phyloP scores from a whole-genome alignment of 2,113 vertebrate species.

The Diphyllodes magnificus region DNA sequence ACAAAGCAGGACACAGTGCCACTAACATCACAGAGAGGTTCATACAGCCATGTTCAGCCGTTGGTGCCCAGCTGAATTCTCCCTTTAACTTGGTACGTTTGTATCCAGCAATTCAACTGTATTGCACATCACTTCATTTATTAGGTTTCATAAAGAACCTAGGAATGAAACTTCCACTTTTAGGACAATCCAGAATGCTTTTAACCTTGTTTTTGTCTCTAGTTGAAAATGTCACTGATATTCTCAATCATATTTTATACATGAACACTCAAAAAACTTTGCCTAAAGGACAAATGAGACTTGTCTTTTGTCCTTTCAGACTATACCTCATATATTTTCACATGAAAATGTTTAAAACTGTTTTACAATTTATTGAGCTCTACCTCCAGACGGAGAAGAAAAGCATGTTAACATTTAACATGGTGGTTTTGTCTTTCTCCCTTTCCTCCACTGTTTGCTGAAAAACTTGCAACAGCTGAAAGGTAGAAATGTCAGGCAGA shows the following conservation, averaged over 20 bases:
- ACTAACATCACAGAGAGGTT: rapidly evolving
- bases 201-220: constrained; percentile 28
- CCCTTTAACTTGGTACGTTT: not conserved
- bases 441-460: constrained; percentile 17
- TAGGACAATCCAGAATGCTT: not conserved
- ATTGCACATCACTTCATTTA: not conserved
- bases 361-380: constrained; percentile 16
- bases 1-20: not conserved
- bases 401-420: constrained; percentile 53
- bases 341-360: constrained; percentile 45
- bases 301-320: constrained; percentile 44
- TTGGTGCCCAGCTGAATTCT: not conserved
- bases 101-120: not conserved
- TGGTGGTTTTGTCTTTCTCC: constrained; percentile 26
- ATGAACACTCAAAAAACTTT: constrained; percentile 32
- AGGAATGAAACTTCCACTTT: not conserved
- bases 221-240: constrained; percentile 26
- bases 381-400: constrained; percentile 36
- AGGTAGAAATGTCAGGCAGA: constrained; percentile 31
- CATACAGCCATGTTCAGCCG: rapidly evolving
- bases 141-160: not conserved
- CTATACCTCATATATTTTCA: constrained; percentile 26
- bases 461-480: constrained; percentile 37
- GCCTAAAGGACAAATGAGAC: constrained; percentile 54
- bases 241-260: constrained; percentile 44